Percentiles rank a stretch among this genome's conserved stretches.
phyloP scores from a whole-genome alignment of 2,888 invertebrate species.

The Pterostichus madidus region DNA sequence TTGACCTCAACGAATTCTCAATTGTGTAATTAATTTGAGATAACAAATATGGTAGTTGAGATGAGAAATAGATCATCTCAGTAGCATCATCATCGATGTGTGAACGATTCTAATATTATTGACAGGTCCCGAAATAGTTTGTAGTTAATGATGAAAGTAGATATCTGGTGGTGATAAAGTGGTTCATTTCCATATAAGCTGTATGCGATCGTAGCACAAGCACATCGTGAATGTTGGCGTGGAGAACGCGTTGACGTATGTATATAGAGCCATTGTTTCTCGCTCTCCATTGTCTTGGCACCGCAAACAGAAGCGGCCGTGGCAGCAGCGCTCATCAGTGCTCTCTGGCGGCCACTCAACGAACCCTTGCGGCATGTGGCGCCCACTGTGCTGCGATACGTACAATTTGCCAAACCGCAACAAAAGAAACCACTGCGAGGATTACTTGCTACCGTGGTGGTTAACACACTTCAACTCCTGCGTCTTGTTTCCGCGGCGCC shows the following conservation, averaged over 20 bases:
- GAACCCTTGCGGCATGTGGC: conserved; percentile 22
- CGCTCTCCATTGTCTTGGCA: conserved; percentile 44
- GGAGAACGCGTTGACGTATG: conserved; percentile 46
- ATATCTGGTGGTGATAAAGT: conserved; percentile 14
- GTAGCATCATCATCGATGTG: not conserved
- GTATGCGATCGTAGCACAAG: conserved; percentile 1
- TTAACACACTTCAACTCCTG: conserved; percentile 23
- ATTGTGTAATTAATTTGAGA: too few species aligned
- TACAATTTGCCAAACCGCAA: conserved; percentile 46
- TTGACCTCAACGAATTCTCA: too few species aligned
- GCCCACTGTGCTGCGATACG: conserved; percentile 28
- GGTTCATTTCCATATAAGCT: conserved; percentile 8
- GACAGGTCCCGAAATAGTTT: too few species aligned
- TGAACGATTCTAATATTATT: too few species aligned
- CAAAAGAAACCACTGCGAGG: conserved; percentile 53
- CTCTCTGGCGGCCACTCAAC: conserved; percentile 54
- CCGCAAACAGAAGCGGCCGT: conserved; percentile 21
- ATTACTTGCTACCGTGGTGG: conserved; percentile 14
- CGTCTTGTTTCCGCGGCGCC: conserved; percentile 24
- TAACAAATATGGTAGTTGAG: not conserved
- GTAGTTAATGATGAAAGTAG: not conserved
- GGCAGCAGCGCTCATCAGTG: conserved; percentile 38
- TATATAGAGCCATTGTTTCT: conserved; percentile 53
- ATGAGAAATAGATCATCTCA: not conserved
- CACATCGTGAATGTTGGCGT: conserved; percentile 18